Conservation (phyloP, 2,113 vertebrate genomes). For the Pomatostomus ruficeps region DNA sequence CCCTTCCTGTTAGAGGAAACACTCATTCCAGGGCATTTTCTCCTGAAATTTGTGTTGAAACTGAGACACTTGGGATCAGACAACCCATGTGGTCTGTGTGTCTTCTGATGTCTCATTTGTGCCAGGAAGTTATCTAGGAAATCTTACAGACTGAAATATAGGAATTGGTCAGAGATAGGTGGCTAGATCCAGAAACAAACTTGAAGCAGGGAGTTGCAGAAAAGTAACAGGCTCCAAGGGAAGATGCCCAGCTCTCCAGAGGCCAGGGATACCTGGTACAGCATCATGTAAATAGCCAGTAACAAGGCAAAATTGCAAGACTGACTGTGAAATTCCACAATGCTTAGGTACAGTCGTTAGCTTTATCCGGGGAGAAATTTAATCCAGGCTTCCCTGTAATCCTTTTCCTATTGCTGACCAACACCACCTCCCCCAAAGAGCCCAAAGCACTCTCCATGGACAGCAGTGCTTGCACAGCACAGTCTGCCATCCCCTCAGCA, state of each 20-base stretch:
- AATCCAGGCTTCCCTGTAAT: neutral
- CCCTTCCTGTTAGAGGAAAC: no score
- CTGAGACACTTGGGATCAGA: no score
- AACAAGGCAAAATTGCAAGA: neutral
- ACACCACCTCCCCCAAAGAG: neutral
- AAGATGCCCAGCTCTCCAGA: neutral
- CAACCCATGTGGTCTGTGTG: rapidly evolving
- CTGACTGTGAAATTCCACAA: neutral
- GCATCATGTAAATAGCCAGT: neutral
- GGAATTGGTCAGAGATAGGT: neutral
- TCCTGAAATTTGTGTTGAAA: no score
- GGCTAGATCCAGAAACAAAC: rapidly evolving
- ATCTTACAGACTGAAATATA: rapidly evolving
- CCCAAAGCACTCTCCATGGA: neutral
- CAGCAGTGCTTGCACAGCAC: neutral
- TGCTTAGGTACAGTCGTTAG: neutral
- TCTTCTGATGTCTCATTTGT: neutral
- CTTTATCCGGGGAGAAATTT: neutral
- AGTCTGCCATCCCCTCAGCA: neutral
- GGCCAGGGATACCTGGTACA: neutral
- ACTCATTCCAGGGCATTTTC: no score
- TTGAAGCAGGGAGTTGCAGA: neutral
- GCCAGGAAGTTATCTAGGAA: neutral
- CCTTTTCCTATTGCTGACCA: neutral
- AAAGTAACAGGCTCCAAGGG: neutral